Conservation (phyloP, 2,113 vertebrate genomes). For the Chlorodrepanis virens region DNA sequence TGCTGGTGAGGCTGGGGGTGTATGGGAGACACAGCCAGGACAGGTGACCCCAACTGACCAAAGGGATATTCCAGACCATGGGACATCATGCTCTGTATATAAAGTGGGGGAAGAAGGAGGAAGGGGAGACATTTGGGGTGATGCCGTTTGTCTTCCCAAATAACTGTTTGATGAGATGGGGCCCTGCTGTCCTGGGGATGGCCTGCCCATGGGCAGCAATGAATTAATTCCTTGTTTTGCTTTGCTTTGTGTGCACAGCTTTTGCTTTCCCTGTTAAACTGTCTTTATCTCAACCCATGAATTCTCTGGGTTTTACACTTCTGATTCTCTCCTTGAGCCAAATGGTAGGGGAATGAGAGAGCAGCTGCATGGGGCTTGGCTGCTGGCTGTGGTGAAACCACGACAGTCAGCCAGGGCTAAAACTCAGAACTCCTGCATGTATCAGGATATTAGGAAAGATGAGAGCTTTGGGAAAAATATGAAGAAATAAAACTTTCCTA, state of each 20-base stretch:
- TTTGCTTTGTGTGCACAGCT: background rate
- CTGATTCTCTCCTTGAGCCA: background rate
- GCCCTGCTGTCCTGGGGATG: background rate
- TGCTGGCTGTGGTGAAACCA: background rate
- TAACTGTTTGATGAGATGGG: background rate
- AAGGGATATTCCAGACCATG: background rate
- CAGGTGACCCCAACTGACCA: background rate
- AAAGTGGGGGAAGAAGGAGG: background rate
- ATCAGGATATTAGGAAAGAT: background rate
- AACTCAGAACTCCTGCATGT: background rate
- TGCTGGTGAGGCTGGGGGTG: background rate
- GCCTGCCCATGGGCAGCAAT: background rate
- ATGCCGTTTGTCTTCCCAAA: background rate
- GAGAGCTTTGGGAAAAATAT: background rate
- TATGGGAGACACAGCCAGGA: background rate
- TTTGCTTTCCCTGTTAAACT: background rate
- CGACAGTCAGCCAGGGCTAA: background rate
- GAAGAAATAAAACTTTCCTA: background rate
- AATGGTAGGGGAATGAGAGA: background rate
- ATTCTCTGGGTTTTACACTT: background rate
- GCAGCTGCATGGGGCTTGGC: background rate
- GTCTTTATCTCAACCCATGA: background rate
- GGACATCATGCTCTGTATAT: background rate
- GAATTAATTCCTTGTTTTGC: background rate
- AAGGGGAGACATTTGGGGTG: background rate